Percentiles rank a stretch among this genome's conserved stretches.
phyloP scores from a whole-genome alignment of 2,113 vertebrate genomes.

The Poecilia latipinna region DNA sequence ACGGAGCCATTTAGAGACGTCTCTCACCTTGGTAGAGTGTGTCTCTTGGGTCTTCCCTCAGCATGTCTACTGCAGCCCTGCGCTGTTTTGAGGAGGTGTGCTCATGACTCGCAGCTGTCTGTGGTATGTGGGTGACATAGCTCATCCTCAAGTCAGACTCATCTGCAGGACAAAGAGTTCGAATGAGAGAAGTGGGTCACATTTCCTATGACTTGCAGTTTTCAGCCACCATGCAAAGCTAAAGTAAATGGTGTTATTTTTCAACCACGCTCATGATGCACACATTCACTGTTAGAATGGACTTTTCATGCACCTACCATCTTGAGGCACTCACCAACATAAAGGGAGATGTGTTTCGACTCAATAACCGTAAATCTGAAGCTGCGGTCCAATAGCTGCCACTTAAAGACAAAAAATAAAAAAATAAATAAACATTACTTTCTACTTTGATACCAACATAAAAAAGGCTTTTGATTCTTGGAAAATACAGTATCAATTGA shows the following conservation, averaged over 20 bases:
- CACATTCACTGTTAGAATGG: neutral
- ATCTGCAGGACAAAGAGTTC: constrained; percentile 72
- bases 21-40: constrained; percentile 82
- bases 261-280: neutral
- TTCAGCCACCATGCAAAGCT: neutral
- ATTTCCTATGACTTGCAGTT: constrained; percentile 6
- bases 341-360: constrained; percentile 88
- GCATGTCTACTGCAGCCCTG: constrained; percentile 81
- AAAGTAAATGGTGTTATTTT: neutral
- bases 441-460: constrained; percentile 5
- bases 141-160: constrained; percentile 84
- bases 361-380: constrained; percentile 85
- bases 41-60: constrained; percentile 88
- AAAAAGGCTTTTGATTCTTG: neutral
- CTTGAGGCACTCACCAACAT: constrained; percentile 84
- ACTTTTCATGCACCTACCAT: neutral
- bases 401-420: constrained; percentile 76
- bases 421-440: constrained; percentile 11
- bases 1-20: neutral
- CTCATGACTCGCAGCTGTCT: constrained; percentile 82
- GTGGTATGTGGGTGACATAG: constrained; percentile 88
- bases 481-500: neutral
- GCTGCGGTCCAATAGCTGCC: constrained; percentile 81
- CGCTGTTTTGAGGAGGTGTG: neutral
- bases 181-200: neutral